phyloP scores from a whole-genome alignment of 2,797 vertebrate species.

The Platyrinchus mystaceus region DNA sequence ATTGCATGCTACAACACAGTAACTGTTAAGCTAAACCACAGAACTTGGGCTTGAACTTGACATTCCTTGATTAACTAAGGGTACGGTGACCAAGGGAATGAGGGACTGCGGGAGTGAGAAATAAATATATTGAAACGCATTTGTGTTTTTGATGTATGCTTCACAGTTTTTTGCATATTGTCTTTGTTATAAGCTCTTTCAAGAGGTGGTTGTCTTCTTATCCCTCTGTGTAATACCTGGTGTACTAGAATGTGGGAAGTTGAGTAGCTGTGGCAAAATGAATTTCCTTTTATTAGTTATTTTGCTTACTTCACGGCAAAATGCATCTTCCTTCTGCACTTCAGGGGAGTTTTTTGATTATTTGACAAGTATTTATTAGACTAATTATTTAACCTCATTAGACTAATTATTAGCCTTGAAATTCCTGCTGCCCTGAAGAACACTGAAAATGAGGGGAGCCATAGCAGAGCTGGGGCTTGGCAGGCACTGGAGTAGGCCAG shows the following conservation, averaged over 20 bases:
- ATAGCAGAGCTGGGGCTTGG: not conserved
- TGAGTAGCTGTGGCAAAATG: not conserved
- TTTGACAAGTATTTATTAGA: not conserved
- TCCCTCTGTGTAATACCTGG: not conserved
- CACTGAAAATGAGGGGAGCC: not conserved
- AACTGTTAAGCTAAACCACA: not conserved
- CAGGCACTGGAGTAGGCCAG: not conserved
- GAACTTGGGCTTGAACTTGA: not conserved
- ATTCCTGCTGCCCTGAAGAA: not conserved
- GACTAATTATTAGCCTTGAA: not conserved
- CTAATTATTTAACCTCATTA: slow-evolving; percentile 16
- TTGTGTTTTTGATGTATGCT: not conserved
- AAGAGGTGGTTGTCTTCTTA: not conserved
- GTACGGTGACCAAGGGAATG: not conserved
- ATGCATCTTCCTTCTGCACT: not conserved
- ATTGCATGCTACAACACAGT: not conserved
- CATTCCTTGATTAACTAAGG: not conserved
- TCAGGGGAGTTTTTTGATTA: not conserved
- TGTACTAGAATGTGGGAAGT: not conserved
- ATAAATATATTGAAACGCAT: not conserved
- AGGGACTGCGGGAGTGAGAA: not conserved
- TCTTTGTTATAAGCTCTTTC: not conserved
- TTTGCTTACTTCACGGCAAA: not conserved
- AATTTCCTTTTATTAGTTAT: not conserved
- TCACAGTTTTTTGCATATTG: not conserved